Conservation (phyloP, 2,113 vertebrate genomes). For the Cyprinodon brontotheroides region DNA sequence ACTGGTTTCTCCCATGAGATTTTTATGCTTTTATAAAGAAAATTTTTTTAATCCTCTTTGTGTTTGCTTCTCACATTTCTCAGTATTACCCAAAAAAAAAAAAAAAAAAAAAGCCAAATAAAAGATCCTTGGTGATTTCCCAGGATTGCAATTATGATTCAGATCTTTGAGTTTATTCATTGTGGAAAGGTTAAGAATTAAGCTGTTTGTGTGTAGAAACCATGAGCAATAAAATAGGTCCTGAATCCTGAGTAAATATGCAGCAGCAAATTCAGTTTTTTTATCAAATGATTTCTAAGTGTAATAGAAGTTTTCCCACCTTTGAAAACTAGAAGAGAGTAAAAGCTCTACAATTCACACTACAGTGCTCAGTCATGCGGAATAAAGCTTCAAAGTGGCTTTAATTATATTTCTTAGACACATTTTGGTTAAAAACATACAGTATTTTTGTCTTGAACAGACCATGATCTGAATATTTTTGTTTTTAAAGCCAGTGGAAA, state of each 20-base stretch:
- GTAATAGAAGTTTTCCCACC: slow-evolving; percentile 19
- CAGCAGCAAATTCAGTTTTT: slow-evolving; percentile 18
- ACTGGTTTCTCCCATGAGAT: slow-evolving; percentile 48
- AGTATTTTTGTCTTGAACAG: background rate
- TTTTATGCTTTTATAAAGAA: slow-evolving; percentile 23
- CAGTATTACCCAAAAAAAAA: background rate
- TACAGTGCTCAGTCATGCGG: background rate
- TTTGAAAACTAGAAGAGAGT: slow-evolving; percentile 1
- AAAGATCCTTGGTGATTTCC: slow-evolving; percentile 14
- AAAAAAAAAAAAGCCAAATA: slow-evolving; percentile 15
- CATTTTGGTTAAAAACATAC: background rate
- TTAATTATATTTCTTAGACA: background rate
- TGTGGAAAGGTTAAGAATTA: background rate
- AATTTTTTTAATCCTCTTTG: slow-evolving; percentile 15
- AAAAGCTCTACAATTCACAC: slow-evolving; percentile 10
- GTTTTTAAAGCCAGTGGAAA: slow-evolving; percentile 1
- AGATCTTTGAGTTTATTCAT: slow-evolving; percentile 9
- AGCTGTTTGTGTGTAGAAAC: slow-evolving; percentile 3
- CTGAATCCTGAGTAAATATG: slow-evolving; percentile 17
- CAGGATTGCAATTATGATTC: slow-evolving; percentile 8
- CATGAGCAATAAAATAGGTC: background rate
- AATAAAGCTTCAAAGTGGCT: background rate
- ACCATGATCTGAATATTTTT: background rate
- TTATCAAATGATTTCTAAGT: slow-evolving; percentile 15
- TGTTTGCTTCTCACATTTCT: slow-evolving; percentile 21